Evolutionary conservation across 2,888 invertebrate species (phyloP).

Genomic region (Lasiommata megera): DNA sequence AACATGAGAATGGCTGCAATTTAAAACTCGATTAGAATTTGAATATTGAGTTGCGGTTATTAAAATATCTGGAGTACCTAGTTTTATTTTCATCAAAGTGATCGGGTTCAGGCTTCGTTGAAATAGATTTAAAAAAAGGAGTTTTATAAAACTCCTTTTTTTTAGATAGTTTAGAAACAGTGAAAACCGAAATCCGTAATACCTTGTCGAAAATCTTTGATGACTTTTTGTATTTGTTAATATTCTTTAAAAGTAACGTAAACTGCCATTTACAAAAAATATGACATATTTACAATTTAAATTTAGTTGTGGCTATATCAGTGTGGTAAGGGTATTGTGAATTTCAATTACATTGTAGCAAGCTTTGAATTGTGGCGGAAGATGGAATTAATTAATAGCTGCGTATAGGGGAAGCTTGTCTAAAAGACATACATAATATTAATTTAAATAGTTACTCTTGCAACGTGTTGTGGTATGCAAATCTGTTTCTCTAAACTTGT

Average conservation of each 20-base stretch:
- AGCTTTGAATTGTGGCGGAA: neutral
- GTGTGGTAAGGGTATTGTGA: neutral
- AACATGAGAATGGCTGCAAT: conserved; percentile 79
- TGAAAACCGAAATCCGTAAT: too few species aligned
- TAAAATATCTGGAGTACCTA: conserved; percentile 50
- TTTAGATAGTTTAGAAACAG: too few species aligned
- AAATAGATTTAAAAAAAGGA: too few species aligned
- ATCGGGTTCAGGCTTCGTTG: neutral
- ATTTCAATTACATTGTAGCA: conserved; percentile 3
- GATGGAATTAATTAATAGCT: conserved; percentile 1
- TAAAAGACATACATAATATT: conserved; percentile 1
- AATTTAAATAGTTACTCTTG: neutral
- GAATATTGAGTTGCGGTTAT: conserved; percentile 68
- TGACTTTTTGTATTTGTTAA: too few species aligned
- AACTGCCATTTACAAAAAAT: too few species aligned
- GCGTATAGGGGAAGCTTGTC: neutral
- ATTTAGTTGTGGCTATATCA: too few species aligned
- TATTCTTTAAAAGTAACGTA: too few species aligned
- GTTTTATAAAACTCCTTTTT: too few species aligned
- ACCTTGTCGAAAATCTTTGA: too few species aligned
- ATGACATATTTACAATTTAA: too few species aligned
- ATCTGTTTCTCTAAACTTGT: conserved; percentile 1
- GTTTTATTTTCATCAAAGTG: conserved; percentile 42
- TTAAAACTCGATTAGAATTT: conserved; percentile 81
- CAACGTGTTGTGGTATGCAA: conserved; percentile 1